phyloP scores from a whole-genome alignment of 2,888 invertebrate genomes.

The Acronicta psi region DNA sequence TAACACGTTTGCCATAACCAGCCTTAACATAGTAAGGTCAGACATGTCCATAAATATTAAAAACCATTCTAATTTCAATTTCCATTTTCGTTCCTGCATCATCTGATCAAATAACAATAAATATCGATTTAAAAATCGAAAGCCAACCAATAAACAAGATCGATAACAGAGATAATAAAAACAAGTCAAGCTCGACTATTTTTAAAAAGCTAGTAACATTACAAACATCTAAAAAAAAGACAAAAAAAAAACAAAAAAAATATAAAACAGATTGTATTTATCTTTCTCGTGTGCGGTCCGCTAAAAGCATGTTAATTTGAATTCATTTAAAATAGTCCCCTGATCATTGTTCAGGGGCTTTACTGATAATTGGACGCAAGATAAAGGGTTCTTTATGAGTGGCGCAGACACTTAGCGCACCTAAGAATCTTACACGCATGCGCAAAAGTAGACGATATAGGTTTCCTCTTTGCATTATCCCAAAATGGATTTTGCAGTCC shows the following conservation, averaged over 20 bases:
- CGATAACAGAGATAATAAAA: conserved; percentile 26
- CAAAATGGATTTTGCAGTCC: no score
- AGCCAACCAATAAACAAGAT: conserved; percentile 38
- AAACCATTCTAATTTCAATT: no score
- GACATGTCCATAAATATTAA: no score
- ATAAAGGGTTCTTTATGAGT: conserved; percentile 51
- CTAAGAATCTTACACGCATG: conserved; percentile 3
- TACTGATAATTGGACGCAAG: conserved; percentile 50
- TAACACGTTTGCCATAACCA: no score
- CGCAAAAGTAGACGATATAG: not conserved
- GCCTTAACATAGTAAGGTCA: no score
- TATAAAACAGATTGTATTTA: conserved; percentile 55
- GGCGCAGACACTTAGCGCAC: conserved; percentile 13
- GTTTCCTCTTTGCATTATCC: not conserved
- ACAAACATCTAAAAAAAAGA: conserved; percentile 38
- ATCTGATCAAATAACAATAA: conserved; percentile 22
- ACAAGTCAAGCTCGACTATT: conserved; percentile 24
- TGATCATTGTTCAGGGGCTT: conserved; percentile 47
- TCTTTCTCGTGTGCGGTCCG: conserved; percentile 60
- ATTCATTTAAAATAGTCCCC: conserved; percentile 45
- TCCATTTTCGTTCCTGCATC: no score
- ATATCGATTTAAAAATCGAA: conserved; percentile 30
- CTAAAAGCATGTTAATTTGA: conserved; percentile 58
- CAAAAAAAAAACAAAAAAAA: conserved; percentile 51
- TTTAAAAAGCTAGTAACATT: conserved; percentile 4